Evolutionary conservation across 2,113 vertebrate species (phyloP).

Genomic region (Triplophysa dalaica): DNA sequence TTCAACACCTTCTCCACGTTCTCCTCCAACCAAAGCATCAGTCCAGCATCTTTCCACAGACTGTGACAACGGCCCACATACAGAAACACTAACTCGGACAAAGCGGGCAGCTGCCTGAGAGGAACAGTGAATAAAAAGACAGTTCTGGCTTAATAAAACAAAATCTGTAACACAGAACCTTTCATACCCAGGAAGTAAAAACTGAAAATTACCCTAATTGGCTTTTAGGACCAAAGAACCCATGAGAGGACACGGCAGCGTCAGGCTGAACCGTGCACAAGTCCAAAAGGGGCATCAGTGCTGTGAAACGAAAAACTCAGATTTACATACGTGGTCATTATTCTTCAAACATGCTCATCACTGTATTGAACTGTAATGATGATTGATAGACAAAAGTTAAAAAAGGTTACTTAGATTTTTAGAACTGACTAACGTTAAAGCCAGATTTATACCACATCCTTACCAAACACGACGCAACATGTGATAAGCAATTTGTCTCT

Average conservation of each 20-base stretch:
- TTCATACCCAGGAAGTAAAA: too few relatives aligned
- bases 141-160: background rate
- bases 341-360: background rate
- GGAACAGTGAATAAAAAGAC: constrained; percentile 14
- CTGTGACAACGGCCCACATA: constrained; percentile 85
- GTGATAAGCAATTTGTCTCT: too few relatives aligned
- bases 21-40: constrained; percentile 91
- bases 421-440: too few relatives aligned
- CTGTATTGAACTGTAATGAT: too few relatives aligned
- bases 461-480: too few relatives aligned
- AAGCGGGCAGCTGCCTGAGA: constrained; percentile 83
- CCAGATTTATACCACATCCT: too few relatives aligned
- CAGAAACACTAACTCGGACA: constrained; percentile 85
- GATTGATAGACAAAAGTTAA: too few relatives aligned
- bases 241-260: constrained; percentile 75
- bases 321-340: background rate
- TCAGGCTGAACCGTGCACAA: constrained; percentile 88
- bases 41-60: constrained; percentile 86
- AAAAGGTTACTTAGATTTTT: too few relatives aligned
- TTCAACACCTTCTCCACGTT: constrained; percentile 79
- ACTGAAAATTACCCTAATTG: constrained; percentile 79
- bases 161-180: too few relatives aligned
- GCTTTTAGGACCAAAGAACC: constrained; percentile 85
- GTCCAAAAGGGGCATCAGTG: constrained; percentile 87
- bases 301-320: constrained; percentile 65